Percentiles rank a stretch among this genome's conserved stretches.
These are phyloP conservation scores for Chrysolophus pictus DNA, from an alignment of 2,797 vertebrate genomes.

Conservation along the genomic window DNA sequence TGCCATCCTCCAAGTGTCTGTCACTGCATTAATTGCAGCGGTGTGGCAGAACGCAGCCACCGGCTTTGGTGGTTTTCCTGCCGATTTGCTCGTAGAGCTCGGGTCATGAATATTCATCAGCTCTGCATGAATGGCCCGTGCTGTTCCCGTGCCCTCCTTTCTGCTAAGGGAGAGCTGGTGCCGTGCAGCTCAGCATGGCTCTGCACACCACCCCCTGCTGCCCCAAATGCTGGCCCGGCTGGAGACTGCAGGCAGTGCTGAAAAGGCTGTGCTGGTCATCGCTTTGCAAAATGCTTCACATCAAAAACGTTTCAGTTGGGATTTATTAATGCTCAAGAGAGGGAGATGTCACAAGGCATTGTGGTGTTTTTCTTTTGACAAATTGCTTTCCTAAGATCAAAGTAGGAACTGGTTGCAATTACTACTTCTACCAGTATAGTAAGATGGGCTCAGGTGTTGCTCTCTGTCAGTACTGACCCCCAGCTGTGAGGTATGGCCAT, in stretches of 20 bases:
- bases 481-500: background rate
- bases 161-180: fast-evolving
- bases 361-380: fast-evolving
- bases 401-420: background rate
- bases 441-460: background rate
- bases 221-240: too few relatives aligned
- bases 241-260: too few relatives aligned
- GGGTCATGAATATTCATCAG: background rate
- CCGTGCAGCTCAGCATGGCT: background rate
- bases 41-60: too few relatives aligned
- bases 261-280: background rate
- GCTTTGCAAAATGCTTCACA: background rate
- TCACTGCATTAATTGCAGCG: too few relatives aligned
- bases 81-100: background rate
- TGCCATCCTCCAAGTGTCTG: fast-evolving
- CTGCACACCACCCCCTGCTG: too few relatives aligned
- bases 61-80: background rate
- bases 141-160: background rate
- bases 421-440: background rate
- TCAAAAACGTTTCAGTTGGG: background rate
- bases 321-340: background rate
- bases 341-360: background rate
- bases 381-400: background rate
- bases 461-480: background rate
- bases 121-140: background rate